Conservation (phyloP, 2,113 vertebrate species). For the Atrichornis clamosus region DNA sequence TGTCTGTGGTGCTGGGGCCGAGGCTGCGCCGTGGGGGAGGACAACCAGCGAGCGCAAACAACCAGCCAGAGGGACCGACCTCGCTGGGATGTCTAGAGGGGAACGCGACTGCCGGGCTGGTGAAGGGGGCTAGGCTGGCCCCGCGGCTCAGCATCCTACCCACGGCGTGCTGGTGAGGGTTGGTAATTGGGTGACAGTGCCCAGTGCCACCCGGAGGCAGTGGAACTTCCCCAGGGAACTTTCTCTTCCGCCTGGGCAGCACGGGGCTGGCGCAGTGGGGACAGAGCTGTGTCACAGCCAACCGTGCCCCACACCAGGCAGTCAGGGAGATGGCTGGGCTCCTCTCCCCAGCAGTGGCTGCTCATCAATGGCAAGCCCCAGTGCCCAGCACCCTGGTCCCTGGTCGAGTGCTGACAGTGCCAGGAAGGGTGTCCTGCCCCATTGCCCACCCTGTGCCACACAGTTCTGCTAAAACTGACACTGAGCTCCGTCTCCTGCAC, state of each 20-base stretch:
- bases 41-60: not conserved
- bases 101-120: not conserved
- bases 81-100: accelerated
- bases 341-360: not conserved
- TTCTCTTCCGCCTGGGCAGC: not conserved
- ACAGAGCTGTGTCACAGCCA: not conserved
- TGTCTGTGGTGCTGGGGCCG: not conserved
- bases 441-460: accelerated
- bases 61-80: not conserved
- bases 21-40: not conserved
- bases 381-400: not conserved
- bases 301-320: not conserved
- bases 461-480: not conserved
- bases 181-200: accelerated
- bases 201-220: accelerated
- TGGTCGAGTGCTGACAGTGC: accelerated
- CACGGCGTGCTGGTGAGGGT: accelerated
- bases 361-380: accelerated
- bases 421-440: not conserved
- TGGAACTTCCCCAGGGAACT: accelerated
- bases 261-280: accelerated
- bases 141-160: not conserved
- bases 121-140: not conserved
- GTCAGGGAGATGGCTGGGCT: not conserved
- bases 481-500: not conserved